phyloP scores from a whole-genome alignment of 2,113 vertebrate species.

The Carlito syrichta region DNA sequence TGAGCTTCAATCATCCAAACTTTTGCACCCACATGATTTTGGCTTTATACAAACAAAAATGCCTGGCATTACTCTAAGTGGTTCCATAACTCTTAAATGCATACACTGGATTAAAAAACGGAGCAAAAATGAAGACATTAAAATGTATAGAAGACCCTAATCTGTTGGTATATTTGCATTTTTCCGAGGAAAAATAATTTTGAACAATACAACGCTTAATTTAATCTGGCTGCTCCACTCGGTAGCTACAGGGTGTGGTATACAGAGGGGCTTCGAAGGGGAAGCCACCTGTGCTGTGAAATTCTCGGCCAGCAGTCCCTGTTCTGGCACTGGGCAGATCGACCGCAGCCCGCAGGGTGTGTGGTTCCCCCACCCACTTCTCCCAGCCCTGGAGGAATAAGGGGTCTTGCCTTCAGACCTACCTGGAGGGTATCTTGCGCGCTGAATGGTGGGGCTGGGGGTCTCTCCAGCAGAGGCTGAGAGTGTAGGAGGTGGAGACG shows the following conservation, averaged over 20 bases:
- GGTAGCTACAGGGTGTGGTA: slow-evolving; percentile 63
- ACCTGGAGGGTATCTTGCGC: slow-evolving; percentile 95
- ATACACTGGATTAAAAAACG: background rate
- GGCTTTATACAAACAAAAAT: slow-evolving; percentile 34
- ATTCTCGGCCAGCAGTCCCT: background rate
- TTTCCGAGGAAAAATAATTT: slow-evolving; percentile 43
- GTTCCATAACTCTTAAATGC: background rate
- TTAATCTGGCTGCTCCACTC: slow-evolving; percentile 34
- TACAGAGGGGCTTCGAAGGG: slow-evolving; percentile 9
- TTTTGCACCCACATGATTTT: background rate
- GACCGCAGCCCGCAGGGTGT: background rate
- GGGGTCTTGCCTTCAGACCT: slow-evolving; percentile 47
- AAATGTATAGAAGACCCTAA: background rate
- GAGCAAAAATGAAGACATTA: slow-evolving; percentile 16
- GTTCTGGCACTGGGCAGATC: background rate
- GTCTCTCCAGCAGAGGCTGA: slow-evolving; percentile 85
- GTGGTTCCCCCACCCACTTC: background rate
- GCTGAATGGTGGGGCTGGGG: slow-evolving; percentile 95
- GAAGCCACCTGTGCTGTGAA: slow-evolving; percentile 62
- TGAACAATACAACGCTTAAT: slow-evolving; percentile 22
- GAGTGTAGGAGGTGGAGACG: slow-evolving; percentile 80
- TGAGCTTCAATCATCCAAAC: background rate
- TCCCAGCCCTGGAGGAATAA: background rate
- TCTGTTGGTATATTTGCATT: background rate
- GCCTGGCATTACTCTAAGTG: background rate